Evolutionary conservation across 2,888 invertebrate genomes (phyloP).

Genomic region (Athalia cordata): DNA sequence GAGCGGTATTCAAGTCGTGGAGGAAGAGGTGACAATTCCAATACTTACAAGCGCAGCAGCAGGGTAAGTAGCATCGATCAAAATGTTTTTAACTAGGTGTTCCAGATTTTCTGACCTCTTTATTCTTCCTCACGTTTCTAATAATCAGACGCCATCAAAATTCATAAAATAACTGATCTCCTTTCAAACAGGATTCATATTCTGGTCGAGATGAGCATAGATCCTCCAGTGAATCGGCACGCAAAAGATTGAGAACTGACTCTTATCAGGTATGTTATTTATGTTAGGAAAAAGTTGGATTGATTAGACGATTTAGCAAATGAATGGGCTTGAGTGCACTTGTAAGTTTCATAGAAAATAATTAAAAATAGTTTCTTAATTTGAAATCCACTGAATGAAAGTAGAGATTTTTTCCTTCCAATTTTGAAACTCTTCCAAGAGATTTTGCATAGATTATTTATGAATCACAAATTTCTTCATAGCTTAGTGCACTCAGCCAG

Average conservation of each 20-base stretch:
- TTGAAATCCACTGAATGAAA: not conserved
- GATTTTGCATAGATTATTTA: too few relatives aligned
- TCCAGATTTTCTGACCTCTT: conserved; percentile 12
- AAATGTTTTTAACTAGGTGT: not conserved
- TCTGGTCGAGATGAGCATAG: conserved; percentile 68
- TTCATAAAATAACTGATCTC: not conserved
- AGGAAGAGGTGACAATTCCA: conserved; percentile 66
- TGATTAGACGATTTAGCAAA: not conserved
- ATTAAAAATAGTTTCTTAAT: not conserved
- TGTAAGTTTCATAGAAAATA: not conserved
- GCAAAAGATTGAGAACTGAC: conserved; percentile 68
- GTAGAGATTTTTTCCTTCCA: not conserved
- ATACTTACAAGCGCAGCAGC: conserved; percentile 68
- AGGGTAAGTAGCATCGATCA: conserved; percentile 59
- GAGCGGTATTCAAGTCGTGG: conserved; percentile 68
- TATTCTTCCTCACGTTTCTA: not conserved
- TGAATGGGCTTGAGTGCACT: conserved; percentile 35
- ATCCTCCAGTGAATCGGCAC: conserved; percentile 66
- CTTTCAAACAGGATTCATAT: conserved; percentile 63
- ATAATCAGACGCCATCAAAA: not conserved
- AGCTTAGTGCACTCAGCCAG: conserved; percentile 31
- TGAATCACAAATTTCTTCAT: not conserved
- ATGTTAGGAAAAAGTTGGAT: not conserved
- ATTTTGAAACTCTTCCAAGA: too few relatives aligned
- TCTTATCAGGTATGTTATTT: conserved; percentile 68